Conservation (phyloP, 2,888 invertebrate genomes). For the Ophion slaviceki region DNA sequence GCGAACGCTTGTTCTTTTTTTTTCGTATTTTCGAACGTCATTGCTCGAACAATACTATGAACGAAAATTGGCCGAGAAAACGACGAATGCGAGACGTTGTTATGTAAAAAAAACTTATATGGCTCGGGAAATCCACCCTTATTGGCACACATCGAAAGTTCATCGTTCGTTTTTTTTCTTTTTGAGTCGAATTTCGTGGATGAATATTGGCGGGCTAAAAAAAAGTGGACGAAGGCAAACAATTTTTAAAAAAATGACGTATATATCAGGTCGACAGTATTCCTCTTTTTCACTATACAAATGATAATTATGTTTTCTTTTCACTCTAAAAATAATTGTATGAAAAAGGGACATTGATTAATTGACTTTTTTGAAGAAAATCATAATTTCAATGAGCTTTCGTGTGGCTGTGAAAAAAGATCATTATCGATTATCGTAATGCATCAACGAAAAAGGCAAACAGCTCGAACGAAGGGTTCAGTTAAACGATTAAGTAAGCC, state of each 20-base stretch:
- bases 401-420: background rate
- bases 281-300: background rate
- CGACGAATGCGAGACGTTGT: slow-evolving; percentile 17
- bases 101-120: slow-evolving; percentile 35
- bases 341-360: too few species aligned
- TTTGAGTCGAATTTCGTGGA: background rate
- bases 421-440: background rate
- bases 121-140: slow-evolving; percentile 37
- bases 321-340: too few species aligned
- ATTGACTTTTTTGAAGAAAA: background rate
- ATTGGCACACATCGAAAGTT: slow-evolving; percentile 38
- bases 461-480: background rate
- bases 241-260: background rate
- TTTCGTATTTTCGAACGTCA: slow-evolving; percentile 2
- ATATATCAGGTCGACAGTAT: background rate
- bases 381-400: background rate
- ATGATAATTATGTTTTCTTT: background rate
- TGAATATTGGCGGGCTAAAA: background rate
- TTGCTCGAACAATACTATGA: slow-evolving; percentile 33
- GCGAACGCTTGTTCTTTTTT: slow-evolving; percentile 8
- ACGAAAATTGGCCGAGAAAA: slow-evolving; percentile 32
- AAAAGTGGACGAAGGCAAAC: background rate
- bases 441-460: background rate
- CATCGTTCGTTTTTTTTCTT: slow-evolving; percentile 21
- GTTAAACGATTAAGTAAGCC: background rate